A percentile compares a stretch with the other conserved stretches of the same genome.
Evolutionary conservation across 53 echinoderm and acorn worm genomes (phyloP).

Genomic region (Arbacia lixula): DNA sequence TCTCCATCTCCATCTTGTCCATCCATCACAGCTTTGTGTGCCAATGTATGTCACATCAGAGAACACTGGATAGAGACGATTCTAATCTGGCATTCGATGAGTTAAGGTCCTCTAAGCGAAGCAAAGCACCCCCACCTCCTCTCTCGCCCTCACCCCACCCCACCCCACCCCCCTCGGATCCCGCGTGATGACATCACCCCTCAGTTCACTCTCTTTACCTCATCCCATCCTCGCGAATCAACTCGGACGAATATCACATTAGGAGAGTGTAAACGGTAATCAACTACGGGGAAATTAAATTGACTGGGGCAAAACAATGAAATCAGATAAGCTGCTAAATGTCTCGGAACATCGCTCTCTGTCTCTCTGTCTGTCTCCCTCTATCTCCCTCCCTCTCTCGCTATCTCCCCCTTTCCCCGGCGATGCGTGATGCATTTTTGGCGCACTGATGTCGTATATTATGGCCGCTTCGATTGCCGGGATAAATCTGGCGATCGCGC

Average conservation of each 20-base stretch:
- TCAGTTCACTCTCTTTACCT: background rate
- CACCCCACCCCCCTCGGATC: too few relatives aligned
- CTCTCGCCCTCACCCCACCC: too few relatives aligned
- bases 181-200: too few relatives aligned
- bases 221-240: background rate
- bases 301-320: slow-evolving; percentile 26
- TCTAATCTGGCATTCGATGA: too few relatives aligned
- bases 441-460: background rate
- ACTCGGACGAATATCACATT: background rate
- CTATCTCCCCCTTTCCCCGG: background rate
- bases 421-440: background rate
- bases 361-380: background rate
- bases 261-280: slow-evolving; percentile 22
- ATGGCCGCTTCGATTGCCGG: slow-evolving; percentile 17
- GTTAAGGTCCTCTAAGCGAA: too few relatives aligned
- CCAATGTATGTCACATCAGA: too few relatives aligned
- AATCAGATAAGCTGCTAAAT: background rate
- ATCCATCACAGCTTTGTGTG: too few relatives aligned
- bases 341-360: background rate
- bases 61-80: too few relatives aligned
- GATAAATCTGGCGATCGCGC: slow-evolving; percentile 27
- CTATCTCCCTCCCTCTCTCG: background rate
- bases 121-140: too few relatives aligned
- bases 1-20: too few relatives aligned
- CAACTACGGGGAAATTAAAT: slow-evolving; percentile 26